Conservation (phyloP, 2,797 vertebrate species). For the Sciurus vulgaris region DNA sequence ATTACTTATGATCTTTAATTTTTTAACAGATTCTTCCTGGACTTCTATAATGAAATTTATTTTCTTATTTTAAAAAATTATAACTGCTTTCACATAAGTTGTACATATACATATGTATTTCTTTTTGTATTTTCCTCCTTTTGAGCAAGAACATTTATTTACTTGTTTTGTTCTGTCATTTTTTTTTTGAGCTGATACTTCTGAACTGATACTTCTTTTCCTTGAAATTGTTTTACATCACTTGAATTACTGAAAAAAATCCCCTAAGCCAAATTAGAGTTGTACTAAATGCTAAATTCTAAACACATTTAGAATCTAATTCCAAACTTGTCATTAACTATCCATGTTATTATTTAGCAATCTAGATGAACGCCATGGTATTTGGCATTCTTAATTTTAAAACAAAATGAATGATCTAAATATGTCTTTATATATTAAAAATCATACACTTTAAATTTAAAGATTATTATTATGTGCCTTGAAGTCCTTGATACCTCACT, state of each 20-base stretch:
- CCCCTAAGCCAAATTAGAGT: background rate
- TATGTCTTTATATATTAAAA: constrained; percentile 54
- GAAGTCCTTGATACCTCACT: background rate
- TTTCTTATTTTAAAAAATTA: background rate
- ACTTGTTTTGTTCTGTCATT: background rate
- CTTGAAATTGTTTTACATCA: background rate
- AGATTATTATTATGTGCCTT: background rate
- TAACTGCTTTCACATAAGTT: too few relatives aligned
- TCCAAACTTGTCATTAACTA: background rate
- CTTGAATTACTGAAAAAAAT: constrained; percentile 17
- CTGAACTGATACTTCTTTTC: background rate
- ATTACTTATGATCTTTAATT: background rate
- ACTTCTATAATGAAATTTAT: background rate
- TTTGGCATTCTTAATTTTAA: constrained; percentile 6
- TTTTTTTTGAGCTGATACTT: background rate
- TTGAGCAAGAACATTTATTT: background rate
- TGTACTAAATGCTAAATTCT: background rate
- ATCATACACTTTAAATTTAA: background rate
- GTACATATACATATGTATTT: background rate
- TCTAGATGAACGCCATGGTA: background rate
- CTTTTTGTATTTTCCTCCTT: background rate
- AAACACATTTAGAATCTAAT: background rate
- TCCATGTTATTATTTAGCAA: background rate
- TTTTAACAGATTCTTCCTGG: background rate
- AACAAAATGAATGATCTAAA: background rate